Percentiles rank a stretch among this genome's conserved stretches.
Conservation (phyloP, 2,888 invertebrate species). For the Nyleta sp. region DNA sequence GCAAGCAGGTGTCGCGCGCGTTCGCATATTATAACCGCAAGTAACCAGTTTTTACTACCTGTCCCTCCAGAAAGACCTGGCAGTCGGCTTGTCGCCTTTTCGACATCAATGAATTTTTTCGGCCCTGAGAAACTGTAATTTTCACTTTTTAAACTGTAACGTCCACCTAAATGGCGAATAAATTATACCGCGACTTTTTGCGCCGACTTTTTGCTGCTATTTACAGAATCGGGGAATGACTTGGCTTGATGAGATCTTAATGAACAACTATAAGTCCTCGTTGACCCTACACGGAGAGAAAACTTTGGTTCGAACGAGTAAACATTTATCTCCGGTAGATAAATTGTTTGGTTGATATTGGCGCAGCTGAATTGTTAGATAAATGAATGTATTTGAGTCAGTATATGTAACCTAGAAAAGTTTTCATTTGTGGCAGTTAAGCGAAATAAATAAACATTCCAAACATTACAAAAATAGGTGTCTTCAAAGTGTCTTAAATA, state of each 20-base stretch:
- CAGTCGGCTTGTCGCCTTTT: constrained; percentile 72
- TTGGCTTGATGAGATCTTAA: constrained; percentile 31
- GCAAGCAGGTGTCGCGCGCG: constrained; percentile 71
- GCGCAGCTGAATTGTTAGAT: too few species aligned
- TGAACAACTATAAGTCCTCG: constrained; percentile 18
- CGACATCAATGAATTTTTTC: constrained; percentile 44
- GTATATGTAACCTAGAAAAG: too few species aligned
- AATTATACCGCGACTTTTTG: constrained; percentile 29
- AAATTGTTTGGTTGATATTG: too few species aligned
- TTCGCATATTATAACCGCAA: constrained; percentile 58
- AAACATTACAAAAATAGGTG: too few species aligned
- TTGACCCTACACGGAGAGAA: too few species aligned
- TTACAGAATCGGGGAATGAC: constrained; percentile 8
- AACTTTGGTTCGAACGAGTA: too few species aligned
- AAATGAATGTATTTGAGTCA: too few species aligned
- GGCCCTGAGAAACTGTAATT: constrained; percentile 23
- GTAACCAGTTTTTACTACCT: constrained; percentile 70
- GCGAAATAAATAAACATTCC: too few species aligned
- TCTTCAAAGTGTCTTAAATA: too few species aligned
- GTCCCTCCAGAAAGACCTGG: constrained; percentile 64
- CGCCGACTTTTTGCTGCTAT: constrained; percentile 18
- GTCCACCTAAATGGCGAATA: constrained; percentile 26
- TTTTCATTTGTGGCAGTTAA: too few species aligned
- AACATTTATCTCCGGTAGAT: too few species aligned
- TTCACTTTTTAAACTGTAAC: constrained; percentile 10